Evolutionary conservation across 2,797 vertebrate genomes (phyloP), one percentile per base, ranked within the genome.

Genomic region (Alauda arvensis): DNA sequence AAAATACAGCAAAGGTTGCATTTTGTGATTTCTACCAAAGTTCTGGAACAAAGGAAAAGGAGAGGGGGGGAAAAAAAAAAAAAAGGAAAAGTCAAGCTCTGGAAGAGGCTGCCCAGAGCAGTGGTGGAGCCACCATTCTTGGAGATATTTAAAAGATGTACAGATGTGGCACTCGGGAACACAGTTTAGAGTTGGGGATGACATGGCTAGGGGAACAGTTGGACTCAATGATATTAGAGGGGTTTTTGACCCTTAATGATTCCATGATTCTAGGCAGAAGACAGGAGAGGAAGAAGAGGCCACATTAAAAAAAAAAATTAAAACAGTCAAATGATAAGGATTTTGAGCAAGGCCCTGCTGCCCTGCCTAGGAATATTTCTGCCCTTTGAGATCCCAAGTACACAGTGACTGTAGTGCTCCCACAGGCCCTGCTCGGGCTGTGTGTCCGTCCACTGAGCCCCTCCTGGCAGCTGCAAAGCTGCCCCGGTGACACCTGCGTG

Each of bases 1-100:
- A 28, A 67, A 76, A 62, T 0, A 52, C 0, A 52, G 39, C 24
- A 24, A 40, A 70, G 17, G 10, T 5, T 26, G 46, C 53, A 31
- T 16, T 88, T 55, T 69, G 33, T 8, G 2, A 65, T 67, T 60
- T 21, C 29, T 8, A 49, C 10, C 4, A 1, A 53, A 74, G 8
- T 24, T 24, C 62, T 55, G 25, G 31, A 75, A 69, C 6, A 9
- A 62, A n/a, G 18, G 10, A 40, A 55, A 52, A n/a, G 5, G 28
- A 18, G 11, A 24, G 4, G 1, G 2, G 1, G 4, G 3, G 3
- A 4, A 23, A 21, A 3, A 6, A 15, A 24, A n/a, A n/a, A n/a
- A n/a, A 8, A 49, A 25, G 6, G 24, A 10, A 4, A 40, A 62
- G 25, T 18, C 6, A 24, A 57, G 10, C 18, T 34, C 18, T 52